Evolutionary conservation across 2,888 invertebrate species (phyloP).

Genomic region (Orthonychiurus folsomi): DNA sequence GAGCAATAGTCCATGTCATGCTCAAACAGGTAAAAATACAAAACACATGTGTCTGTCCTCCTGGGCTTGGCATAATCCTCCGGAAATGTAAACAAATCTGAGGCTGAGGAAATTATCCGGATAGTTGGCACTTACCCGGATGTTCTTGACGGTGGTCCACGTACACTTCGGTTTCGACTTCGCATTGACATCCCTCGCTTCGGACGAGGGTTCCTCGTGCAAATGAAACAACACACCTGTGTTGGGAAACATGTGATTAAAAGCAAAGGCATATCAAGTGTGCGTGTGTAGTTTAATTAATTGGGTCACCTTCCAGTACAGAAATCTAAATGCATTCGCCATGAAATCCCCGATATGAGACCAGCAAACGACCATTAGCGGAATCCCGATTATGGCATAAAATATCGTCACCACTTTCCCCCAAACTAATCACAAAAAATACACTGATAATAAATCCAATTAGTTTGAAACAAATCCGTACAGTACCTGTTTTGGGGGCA

Average conservation of each 20-base stretch:
- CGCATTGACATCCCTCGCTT: constrained; percentile 24
- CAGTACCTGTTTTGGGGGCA: constrained; percentile 86
- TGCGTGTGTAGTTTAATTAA: too few relatives aligned
- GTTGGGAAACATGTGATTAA: background rate
- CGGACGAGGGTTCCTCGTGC: constrained; percentile 65
- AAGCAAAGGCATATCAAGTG: background rate
- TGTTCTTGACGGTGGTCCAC: constrained; percentile 28
- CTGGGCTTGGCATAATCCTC: too few relatives aligned
- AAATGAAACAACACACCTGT: constrained; percentile 73
- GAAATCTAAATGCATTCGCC: constrained; percentile 81
- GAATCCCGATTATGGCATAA: constrained; percentile 88
- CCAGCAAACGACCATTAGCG: constrained; percentile 85
- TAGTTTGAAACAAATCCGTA: too few relatives aligned
- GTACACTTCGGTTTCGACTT: constrained; percentile 28
- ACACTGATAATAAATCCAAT: too few relatives aligned
- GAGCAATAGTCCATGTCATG: too few relatives aligned
- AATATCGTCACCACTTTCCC: constrained; percentile 92
- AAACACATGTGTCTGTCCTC: too few relatives aligned
- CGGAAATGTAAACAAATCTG: too few relatives aligned
- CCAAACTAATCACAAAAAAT: too few relatives aligned
- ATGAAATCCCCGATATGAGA: constrained; percentile 82
- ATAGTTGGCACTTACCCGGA: constrained; percentile 23
- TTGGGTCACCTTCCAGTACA: constrained; percentile 67
- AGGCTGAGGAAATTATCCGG: background rate
- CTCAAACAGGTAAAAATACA: too few relatives aligned